Evolutionary conservation across 2,113 vertebrate genomes (phyloP), one percentile per base, ranked within the genome.

Genomic region (Typhlomys cinereus): DNA sequence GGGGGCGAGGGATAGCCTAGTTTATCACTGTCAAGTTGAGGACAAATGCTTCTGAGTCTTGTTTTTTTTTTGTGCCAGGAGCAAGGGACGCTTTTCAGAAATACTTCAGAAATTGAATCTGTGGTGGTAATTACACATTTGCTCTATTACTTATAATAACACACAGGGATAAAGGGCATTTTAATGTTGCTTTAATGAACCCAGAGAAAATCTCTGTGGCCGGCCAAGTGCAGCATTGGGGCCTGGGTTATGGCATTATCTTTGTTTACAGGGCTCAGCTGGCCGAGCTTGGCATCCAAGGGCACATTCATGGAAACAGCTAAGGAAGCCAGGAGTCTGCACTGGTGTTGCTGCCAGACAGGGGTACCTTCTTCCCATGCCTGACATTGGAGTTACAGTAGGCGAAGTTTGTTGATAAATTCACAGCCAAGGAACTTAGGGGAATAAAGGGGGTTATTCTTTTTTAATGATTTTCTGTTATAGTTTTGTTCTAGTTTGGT

Each of bases 181-280:
- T 78, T 62, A 48, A 34, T 73, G 70, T n/a, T 27, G 62, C 67
- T 73, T 90, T 88, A 64, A 78, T 52, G 69, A 94, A 92, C 39
- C 36, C 62, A 20, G 25, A 73, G 59, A 12, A 70, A 88, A 44
- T 10, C 62, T 69, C 41, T 7, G 0, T 0, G 1, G 74, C n/a
- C 1, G 29, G 59, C 79, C 31, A 46, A 18, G 69, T n/a, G 20
- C n/a, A 46, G 44, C 15, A 4, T 17, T 61, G 39, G 1, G 5
- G 34, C 54, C 50, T 1, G 0, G 1, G n/a, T 10, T 34, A 64
- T 27, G 84, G 64, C 34, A 4, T 62, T 39, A 14, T 67, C 48
- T 78, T 48, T 64, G 92, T 74, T 74, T 48, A 41, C 0, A 50
- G 44, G 41, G 36, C 59, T 15, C 71, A 21, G 75, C 39, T 6